Evolutionary conservation across 2,888 invertebrate species (phyloP), one percentile per base, ranked within the genome.

Genomic region (Andrena marginata): DNA sequence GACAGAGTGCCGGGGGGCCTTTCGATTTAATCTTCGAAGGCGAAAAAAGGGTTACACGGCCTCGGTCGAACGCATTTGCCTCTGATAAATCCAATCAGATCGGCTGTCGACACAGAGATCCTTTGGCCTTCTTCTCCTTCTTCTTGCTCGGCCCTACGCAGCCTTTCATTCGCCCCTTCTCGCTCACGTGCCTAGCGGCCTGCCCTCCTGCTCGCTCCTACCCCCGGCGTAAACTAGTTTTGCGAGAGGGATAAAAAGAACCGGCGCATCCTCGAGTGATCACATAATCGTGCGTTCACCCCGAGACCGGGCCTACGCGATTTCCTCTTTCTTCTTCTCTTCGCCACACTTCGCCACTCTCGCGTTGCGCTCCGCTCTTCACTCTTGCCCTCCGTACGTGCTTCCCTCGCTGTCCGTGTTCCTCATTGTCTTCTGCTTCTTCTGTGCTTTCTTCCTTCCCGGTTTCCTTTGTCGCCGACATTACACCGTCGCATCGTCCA

Each of bases 221-320:
- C 75, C 81, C 87, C 79, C 80, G 81, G 87, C 91, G 91, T 91
- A 92, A 92, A 92, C 92, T 90, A 92, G 92, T 92, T 92, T 91
- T 87, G 86, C 82, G 87, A 90, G 88, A 87, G 84, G 83, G 82
- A 88, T 87, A 88, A 86, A 87, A 88, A 84, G 86, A 88, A 86
- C 78, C 64, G 82, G 90, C 89, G 90, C 92, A 91, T 92, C 91
- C 91, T 92, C 88, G 88, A 90, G 89, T 92, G 92, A 92, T 92
- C 92, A 92, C 92, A 92, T 92, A 92, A 92, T 92, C 92, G 92
- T 92, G 90, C 92, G 88, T 92, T 92, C 91, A 92, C 92, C 92
- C 90, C 89, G 75, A 35, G 67, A 72, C 68, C 84, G 80, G 85
- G 85, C 84, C 87, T 89, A 82, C 82, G 82, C 89, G 77, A 82